These are phyloP conservation scores for Castor canadensis DNA, from an alignment of 2,113 vertebrate genomes.

Conservation along the genomic window DNA sequence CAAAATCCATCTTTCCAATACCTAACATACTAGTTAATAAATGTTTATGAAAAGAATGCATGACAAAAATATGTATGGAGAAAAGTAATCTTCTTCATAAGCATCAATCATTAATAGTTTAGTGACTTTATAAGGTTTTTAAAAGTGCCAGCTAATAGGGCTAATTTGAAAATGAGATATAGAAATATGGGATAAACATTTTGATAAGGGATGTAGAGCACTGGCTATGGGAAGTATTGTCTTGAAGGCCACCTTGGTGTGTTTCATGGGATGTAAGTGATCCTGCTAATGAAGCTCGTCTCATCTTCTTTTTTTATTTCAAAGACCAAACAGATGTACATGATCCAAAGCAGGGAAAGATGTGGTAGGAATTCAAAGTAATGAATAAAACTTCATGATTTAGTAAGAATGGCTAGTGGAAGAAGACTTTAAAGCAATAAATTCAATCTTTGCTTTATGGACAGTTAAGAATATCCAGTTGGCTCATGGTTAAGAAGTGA, in stretches of 20 bases:
- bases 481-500: background rate
- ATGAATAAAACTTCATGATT: background rate
- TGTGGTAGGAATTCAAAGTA: background rate
- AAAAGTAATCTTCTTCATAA: background rate
- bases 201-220: background rate
- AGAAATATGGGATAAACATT: background rate
- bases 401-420: background rate
- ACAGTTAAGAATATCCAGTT: background rate
- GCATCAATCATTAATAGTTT: background rate
- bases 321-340: background rate
- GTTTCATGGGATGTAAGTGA: background rate
- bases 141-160: background rate
- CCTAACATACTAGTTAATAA: background rate
- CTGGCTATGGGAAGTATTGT: background rate
- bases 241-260: background rate
- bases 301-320: background rate
- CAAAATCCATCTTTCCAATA: background rate
- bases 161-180: background rate
- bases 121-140: background rate
- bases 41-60: background rate
- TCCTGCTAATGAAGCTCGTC: background rate
- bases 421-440: background rate
- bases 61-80: background rate
- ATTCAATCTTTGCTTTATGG: background rate
- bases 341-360: background rate